Base-by-base conservation (phyloP, 2,113 vertebrate species). In the Callocephalon fimbriatum region DNA sequence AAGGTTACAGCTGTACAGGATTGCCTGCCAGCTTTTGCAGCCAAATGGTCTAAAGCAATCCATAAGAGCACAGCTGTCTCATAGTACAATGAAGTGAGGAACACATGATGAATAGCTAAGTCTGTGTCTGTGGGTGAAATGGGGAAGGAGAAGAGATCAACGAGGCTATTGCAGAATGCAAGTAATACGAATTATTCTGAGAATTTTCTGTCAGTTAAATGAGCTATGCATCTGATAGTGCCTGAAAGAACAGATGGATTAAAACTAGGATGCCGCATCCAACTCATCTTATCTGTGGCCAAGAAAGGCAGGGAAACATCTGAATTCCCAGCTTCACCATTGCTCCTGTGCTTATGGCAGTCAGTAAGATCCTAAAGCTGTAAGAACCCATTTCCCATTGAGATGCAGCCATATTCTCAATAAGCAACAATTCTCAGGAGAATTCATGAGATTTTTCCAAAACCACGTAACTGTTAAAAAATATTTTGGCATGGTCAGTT, bases 11-110 rank as follows among this genome's bases (percentile, higher is more conserved):
- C 96, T 95, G 95, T 82, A 81, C 37, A 54, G 62, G 54, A 86
- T 81, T 95, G 90, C 75, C 93, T 96, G 80, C 92, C 93, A 93
- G n/a, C 45, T 73, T 94, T 81, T 85, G 75, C 74, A 88, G 90
- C 93, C 90, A 96, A 93, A 75, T 59, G 56, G 61, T 90, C 79
- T 89, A 21, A 65, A 92, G 77, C 67, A 67, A 65, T 80, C 29
- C 84, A 29, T 32, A 42, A 92, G 79, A 92, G 59, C 82, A 74
- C 94, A 95, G 97, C 90, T 96, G 93, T 68, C 62, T 70, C 53
- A 8, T 20, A 74, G 67, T 27, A 83, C 58, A 75, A 84, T 48
- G 90, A 78, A 79, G 86, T 90, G 76, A 92, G 75, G 73, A 63
- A 29, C 45, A 76, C 29, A 74, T 42, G 38, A 92, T 85, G 53